phyloP scores from a whole-genome alignment of 2,797 vertebrate species.

The Coregonus ussuriensis region DNA sequence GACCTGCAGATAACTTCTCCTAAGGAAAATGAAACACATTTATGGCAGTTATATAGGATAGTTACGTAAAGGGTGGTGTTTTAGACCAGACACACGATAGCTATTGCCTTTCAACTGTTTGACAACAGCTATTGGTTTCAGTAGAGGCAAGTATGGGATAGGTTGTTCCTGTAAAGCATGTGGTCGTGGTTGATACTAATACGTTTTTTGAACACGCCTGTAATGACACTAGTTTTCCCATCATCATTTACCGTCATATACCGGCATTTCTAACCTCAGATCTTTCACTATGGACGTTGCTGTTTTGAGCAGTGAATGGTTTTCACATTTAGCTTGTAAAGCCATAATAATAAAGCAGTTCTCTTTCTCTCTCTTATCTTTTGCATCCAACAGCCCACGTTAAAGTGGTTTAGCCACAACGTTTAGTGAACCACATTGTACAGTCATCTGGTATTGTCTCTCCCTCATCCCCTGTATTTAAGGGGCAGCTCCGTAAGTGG shows the following conservation, averaged over 20 bases:
- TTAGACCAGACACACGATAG: neutral
- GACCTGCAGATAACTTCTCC: neutral
- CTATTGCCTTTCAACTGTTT: neutral
- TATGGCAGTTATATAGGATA: neutral
- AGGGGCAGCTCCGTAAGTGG: neutral
- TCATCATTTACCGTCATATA: neutral
- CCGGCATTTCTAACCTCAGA: neutral
- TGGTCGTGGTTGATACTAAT: too few relatives aligned
- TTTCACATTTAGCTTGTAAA: neutral
- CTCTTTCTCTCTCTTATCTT: neutral
- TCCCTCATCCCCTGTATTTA: neutral
- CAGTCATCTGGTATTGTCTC: neutral
- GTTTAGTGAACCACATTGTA: neutral
- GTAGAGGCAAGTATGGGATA: too few relatives aligned
- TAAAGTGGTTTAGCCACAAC: constrained; percentile 7
- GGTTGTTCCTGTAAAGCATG: neutral
- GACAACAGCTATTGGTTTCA: neutral
- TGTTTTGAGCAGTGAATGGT: neutral
- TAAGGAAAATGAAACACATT: neutral
- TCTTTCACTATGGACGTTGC: constrained; percentile 5
- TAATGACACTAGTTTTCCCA: constrained; percentile 1
- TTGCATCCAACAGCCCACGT: neutral
- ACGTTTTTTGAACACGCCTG: neutral
- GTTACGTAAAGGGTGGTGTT: neutral
- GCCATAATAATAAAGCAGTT: neutral